Evolutionary conservation across 1,140 invertebrate species (phyloP), one percentile per base, ranked within the genome.

Genomic region (Steinernema feltiae): DNA sequence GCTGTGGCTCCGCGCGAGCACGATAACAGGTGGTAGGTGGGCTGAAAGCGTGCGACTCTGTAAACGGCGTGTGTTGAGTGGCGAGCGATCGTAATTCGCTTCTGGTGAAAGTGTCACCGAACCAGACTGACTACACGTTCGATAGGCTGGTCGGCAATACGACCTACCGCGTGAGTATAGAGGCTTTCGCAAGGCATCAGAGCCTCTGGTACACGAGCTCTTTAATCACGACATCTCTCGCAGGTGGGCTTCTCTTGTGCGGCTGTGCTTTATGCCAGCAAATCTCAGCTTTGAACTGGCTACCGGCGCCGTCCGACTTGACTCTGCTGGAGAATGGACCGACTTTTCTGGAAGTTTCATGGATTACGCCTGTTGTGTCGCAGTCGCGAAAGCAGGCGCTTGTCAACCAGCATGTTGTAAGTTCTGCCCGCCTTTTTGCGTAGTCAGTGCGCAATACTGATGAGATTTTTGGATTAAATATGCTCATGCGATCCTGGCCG

Each of bases 391-490:
- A 63, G 24, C 53, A 63, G 24, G 53, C 53, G 3, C 53, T 63
- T 63, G 53, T 63, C 7, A 63, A 63, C 24, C 53, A 63, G 24
- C 53, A 63, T 63, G 53, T 63, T 7, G 53, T 63, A 63, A 63
- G 53, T 3, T 3, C n/a, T n/a, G n/a, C n/a, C n/a, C n/a, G n/a
- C n/a, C n/a, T n/a, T n/a, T n/a, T n/a, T n/a, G n/a, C n/a, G n/a
- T n/a, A n/a, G n/a, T n/a, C n/a, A n/a, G n/a, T n/a, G n/a, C n/a
- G n/a, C n/a, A n/a, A n/a, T n/a, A n/a, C n/a, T n/a, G n/a, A n/a
- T n/a, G n/a, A n/a, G n/a, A n/a, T n/a, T n/a, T n/a, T n/a, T n/a
- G n/a, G n/a, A n/a, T n/a, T n/a, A n/a, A n/a, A n/a, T n/a, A n/a
- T n/a, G n/a, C n/a, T n/a, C n/a, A n/a, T n/a, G n/a, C n/a, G n/a